Evolutionary conservation across 2,888 invertebrate species (phyloP).

Genomic region (Arctia plantaginis): DNA sequence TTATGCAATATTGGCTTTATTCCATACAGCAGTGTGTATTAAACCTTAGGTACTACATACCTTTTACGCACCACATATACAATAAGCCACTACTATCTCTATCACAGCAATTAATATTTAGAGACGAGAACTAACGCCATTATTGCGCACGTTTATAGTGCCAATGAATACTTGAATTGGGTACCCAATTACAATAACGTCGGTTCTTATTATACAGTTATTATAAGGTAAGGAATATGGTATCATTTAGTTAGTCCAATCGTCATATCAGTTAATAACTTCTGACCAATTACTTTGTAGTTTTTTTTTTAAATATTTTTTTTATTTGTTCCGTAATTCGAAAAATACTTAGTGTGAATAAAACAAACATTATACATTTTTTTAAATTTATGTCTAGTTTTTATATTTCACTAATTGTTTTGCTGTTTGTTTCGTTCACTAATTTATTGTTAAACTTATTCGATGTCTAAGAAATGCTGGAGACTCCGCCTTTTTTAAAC

Average conservation of each 20-base stretch:
- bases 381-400: no score
- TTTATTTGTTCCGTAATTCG: no score
- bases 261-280: neutral
- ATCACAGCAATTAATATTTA: conserved; percentile 41
- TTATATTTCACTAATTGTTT: no score
- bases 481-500: no score
- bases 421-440: no score
- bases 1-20: neutral
- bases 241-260: neutral
- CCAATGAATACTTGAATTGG: conserved; percentile 41
- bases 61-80: conserved; percentile 31
- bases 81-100: conserved; percentile 32
- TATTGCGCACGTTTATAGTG: conserved; percentile 35
- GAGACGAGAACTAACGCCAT: conserved; percentile 31
- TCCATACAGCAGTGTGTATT: neutral
- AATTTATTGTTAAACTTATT: no score
- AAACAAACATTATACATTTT: no score
- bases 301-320: no score
- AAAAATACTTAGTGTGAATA: no score
- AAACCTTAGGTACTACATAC: conserved; percentile 21
- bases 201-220: conserved; percentile 12
- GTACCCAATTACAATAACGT: conserved; percentile 27
- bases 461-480: no score
- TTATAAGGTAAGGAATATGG: conserved; percentile 10
- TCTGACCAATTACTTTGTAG: no score